Conservation (phyloP, 2,888 invertebrate genomes). For the Schizaphis graminum region DNA sequence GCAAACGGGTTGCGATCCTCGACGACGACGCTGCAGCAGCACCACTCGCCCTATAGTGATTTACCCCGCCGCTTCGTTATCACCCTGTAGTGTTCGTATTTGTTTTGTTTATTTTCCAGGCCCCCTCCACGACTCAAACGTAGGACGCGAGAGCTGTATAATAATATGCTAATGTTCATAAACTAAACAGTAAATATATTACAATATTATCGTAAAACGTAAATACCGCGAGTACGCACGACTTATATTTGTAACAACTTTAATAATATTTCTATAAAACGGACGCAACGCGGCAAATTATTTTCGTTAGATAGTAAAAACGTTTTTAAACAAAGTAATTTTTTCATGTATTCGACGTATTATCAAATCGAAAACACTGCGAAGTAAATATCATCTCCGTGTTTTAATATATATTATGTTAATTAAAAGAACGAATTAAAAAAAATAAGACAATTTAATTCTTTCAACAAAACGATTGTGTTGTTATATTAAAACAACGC, state of each 20-base stretch:
- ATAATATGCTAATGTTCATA: background rate
- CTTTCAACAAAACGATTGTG: background rate
- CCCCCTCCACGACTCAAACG: background rate
- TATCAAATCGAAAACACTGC: background rate
- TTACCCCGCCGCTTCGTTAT: background rate
- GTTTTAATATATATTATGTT: background rate
- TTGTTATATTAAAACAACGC: background rate
- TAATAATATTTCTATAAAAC: background rate
- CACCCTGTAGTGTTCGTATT: background rate
- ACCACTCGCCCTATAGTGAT: conserved; percentile 13
- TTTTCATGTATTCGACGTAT: background rate
- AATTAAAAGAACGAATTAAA: background rate
- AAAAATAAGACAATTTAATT: background rate
- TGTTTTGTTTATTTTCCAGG: background rate
- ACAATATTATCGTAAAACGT: background rate
- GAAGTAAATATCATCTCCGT: background rate
- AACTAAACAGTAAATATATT: background rate
- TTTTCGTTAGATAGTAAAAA: background rate
- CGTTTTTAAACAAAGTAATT: background rate
- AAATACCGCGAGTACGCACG: background rate
- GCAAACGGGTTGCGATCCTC: conserved; percentile 57
- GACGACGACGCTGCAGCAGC: background rate
- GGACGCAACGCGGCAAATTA: background rate
- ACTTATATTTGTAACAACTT: background rate
- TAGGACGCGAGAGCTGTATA: background rate